phyloP scores from a whole-genome alignment of 2,113 vertebrate species.

The Pollachius pollachius region DNA sequence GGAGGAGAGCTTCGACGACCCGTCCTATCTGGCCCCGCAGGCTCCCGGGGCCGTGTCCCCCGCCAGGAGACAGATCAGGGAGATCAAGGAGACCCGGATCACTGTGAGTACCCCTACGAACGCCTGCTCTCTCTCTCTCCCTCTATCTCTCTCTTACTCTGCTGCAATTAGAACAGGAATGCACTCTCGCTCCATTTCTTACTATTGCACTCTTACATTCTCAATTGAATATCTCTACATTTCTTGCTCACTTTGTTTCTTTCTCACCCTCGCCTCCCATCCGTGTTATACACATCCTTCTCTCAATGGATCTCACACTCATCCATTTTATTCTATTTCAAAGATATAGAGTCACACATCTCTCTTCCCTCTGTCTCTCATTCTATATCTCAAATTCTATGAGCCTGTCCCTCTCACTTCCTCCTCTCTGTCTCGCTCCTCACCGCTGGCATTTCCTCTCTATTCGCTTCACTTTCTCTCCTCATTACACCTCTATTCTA shows the following conservation, averaged over 20 bases:
- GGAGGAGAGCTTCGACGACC: conserved; percentile 83
- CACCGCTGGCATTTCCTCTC: not conserved
- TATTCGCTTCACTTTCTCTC: not conserved
- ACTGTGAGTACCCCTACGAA: conserved; percentile 78
- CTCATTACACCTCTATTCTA: not conserved
- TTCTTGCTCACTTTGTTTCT: not conserved
- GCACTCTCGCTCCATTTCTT: not conserved
- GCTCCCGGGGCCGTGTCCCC: conserved; percentile 84
- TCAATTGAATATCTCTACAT: not conserved
- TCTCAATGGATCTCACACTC: not conserved
- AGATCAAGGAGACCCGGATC: conserved; percentile 81
- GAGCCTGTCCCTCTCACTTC: not conserved
- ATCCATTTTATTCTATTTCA: not conserved
- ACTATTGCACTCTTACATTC: not conserved
- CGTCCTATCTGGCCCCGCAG: conserved; percentile 82
- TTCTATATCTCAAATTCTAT: not conserved
- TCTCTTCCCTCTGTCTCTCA: no score
- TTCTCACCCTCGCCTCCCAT: not conserved
- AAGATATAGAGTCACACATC: no score
- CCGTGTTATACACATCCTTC: not conserved
- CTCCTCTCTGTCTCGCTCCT: not conserved
- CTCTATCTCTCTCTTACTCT: not conserved
- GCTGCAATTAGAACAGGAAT: not conserved
- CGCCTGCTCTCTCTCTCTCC: not conserved
- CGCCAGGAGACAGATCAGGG: conserved; percentile 80